These are phyloP conservation scores for Meteorus cinctellus DNA, from an alignment of 2,888 invertebrate genomes.

Conservation along the genomic window DNA sequence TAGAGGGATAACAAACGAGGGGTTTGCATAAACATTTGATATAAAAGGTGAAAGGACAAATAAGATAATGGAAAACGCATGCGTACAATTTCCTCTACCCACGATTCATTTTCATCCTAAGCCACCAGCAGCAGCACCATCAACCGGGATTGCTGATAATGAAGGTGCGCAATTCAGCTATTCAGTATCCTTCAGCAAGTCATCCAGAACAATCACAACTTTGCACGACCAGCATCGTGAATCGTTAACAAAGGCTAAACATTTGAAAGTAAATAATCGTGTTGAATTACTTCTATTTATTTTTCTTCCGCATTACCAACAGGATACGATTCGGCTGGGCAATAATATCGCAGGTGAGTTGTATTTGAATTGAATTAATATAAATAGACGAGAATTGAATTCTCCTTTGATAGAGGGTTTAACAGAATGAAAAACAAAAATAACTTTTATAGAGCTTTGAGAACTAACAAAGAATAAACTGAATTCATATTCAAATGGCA, in stretches of 20 bases:
- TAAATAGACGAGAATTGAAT: not conserved
- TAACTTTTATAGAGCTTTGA: not conserved
- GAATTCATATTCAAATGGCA: conserved; percentile 18
- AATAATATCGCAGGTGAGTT: conserved; percentile 1
- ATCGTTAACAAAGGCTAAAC: not conserved
- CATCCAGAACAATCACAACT: not conserved
- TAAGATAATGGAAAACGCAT: conserved; percentile 10
- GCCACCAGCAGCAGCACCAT: not conserved
- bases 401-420: not conserved
- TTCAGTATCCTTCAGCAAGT: conserved; percentile 20
- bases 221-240: not conserved
- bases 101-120: not conserved
- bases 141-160: not conserved
- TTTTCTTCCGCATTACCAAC: not conserved
- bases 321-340: not conserved
- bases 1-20: conserved; percentile 45
- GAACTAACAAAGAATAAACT: not conserved
- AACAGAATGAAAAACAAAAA: not conserved
- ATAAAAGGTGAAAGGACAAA: conserved; percentile 1
- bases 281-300: not conserved
- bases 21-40: not conserved
- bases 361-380: not conserved
- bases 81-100: conserved; percentile 12
- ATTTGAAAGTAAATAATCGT: not conserved
- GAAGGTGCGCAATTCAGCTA: not conserved